Conservation (phyloP, 2,888 invertebrate species). For the Orthonychiurus folsomi region DNA sequence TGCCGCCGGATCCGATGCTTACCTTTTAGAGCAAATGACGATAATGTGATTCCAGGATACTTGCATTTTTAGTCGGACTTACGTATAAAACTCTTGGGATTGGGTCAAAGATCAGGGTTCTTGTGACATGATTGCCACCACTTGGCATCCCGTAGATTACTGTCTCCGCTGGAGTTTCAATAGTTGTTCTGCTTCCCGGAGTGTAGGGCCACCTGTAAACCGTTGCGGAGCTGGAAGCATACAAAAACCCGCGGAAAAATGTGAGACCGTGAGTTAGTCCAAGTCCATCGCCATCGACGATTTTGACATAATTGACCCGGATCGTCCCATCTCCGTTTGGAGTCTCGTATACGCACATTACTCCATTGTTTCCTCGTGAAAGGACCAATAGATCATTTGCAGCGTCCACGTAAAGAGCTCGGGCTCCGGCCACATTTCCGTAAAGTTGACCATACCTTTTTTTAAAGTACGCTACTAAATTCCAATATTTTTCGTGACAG, state of each 20-base stretch:
- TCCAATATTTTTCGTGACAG: too few species aligned
- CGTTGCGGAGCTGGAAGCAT: slow-evolving; percentile 22
- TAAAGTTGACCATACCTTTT: slow-evolving; percentile 20
- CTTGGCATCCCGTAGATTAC: slow-evolving; percentile 19
- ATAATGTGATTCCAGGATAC: too few species aligned
- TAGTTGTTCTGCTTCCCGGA: slow-evolving; percentile 20
- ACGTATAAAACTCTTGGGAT: neutral
- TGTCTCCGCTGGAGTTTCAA: slow-evolving; percentile 15
- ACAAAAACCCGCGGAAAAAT: slow-evolving; percentile 22
- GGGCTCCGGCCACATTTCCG: slow-evolving; percentile 7
- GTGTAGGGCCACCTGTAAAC: slow-evolving; percentile 33
- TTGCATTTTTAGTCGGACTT: neutral
- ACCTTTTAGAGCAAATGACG: too few species aligned
- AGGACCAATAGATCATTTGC: slow-evolving; percentile 26
- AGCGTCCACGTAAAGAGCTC: slow-evolving; percentile 22
- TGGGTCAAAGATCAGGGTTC: slow-evolving; percentile 25
- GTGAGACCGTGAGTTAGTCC: slow-evolving; percentile 30
- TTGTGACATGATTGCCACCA: slow-evolving; percentile 19
- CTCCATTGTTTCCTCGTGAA: slow-evolving; percentile 4
- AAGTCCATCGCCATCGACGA: slow-evolving; percentile 5
- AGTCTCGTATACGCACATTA: slow-evolving; percentile 10
- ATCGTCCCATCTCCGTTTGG: neutral
- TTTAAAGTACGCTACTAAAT: too few species aligned
- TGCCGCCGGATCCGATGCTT: slow-evolving; percentile 21
- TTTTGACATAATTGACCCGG: slow-evolving; percentile 3